Base-by-base conservation (phyloP, 2,888 invertebrate genomes). In the Cynaeus angustus region DNA sequence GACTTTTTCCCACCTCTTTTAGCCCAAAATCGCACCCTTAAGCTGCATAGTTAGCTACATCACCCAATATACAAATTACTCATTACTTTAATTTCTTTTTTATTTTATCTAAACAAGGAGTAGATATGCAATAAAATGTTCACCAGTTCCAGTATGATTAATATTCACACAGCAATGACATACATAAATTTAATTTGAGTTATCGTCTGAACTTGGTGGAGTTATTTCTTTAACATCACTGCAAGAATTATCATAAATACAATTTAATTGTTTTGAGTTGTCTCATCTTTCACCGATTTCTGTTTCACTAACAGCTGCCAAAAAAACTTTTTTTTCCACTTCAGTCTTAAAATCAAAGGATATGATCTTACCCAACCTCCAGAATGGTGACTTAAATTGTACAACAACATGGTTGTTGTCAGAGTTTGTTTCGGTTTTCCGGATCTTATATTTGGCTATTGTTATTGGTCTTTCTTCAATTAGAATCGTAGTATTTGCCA, bases 241-340 rank as follows among this genome's bases (percentile, higher is more conserved):
- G 46, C 59, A 59, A 59, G 46, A 59, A 59, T 59, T 1, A 59
- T 59, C 37, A 59, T 59, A 59, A 59, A 59, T 59, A 59, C 46
- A 59, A 59, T 59, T 64, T 64, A 41, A 52, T 64, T 64, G 64
- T 64, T 64, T 64, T 64, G 64, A 64, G 41, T 64, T 59, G 37
- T 48, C 59, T 59, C 59, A 59, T 33, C 33, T 59, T 64, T 64
- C 64, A 41, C 26, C 21, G 6, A 0, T 62, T 16, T 62, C 62
- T 62, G 50, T 50, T 0, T 21, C 62, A 10, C 62, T 38, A 16
- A 50, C 12, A 21, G 62, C 50, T 6, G 0, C 26, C 12, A 62
- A 16, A 41, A 62, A 62, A 62, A 45, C 45, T 1, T 43, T 43
- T 58, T 58, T 58, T n/a, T 43, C 12, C 7, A 58, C 10, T 30